Conservation (phyloP, 2,888 invertebrate genomes). For the Fabriciana adippe region DNA sequence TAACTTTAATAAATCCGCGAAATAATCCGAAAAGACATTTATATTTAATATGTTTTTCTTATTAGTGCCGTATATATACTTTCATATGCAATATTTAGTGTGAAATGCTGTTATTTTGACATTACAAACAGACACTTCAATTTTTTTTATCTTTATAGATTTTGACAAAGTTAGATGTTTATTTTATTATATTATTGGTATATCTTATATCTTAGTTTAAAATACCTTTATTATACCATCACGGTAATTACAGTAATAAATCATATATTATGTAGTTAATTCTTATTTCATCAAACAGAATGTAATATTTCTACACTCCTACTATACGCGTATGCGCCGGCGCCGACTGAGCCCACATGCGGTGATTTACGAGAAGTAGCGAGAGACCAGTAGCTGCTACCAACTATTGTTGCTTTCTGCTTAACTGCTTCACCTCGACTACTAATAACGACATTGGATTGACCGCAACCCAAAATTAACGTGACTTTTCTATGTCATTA, state of each 20-base stretch:
- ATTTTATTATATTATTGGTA: neutral
- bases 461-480: neutral
- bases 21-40: no score
- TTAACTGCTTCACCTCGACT: conserved; percentile 22
- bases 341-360: conserved; percentile 67
- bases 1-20: no score
- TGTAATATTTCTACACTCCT: conserved; percentile 8
- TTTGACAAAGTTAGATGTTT: neutral
- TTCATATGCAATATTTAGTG: no score
- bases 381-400: conserved; percentile 35
- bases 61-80: no score
- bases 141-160: no score
- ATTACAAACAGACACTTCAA: no score
- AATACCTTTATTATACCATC: neutral
- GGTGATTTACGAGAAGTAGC: conserved; percentile 61
- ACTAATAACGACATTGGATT: conserved; percentile 17
- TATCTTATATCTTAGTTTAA: neutral
- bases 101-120: no score
- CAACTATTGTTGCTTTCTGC: conserved; percentile 33
- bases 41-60: no score
- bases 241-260: conserved; percentile 1
- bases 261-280: neutral
- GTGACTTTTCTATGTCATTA: neutral
- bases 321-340: conserved; percentile 53
- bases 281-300: conserved; percentile 3